A percentile compares a stretch with the other conserved stretches of the same genome.
These are phyloP conservation scores for Oreonectes daqikongensis DNA, from an alignment of 2,797 vertebrate species.

Conservation along the genomic window DNA sequence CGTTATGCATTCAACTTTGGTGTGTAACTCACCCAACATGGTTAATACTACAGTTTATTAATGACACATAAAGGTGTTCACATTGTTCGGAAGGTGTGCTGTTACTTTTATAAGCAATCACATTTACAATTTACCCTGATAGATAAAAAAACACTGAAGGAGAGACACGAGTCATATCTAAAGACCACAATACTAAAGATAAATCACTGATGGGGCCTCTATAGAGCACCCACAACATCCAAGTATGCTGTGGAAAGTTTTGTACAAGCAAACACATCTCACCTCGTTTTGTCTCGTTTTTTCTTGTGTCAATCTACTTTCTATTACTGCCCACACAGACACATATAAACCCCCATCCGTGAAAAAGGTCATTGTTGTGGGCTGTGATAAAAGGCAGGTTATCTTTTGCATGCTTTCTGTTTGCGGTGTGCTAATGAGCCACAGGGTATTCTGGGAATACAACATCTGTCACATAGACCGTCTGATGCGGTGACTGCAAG, in stretches of 20 bases:
- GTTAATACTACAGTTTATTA: no score
- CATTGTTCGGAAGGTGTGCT: no score
- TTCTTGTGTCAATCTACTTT: not conserved
- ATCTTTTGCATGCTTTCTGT: conserved; percentile 45
- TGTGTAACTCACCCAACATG: no score
- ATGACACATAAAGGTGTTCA: no score
- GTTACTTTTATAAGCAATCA: no score
- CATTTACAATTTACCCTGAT: no score
- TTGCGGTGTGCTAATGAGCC: conserved; percentile 53
- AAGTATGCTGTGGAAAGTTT: not conserved
- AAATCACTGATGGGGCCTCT: not conserved
- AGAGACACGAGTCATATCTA: not conserved
- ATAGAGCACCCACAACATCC: not conserved
- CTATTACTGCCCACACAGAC: not conserved
- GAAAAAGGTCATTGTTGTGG: conserved; percentile 57
- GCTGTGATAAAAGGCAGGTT: conserved; percentile 55
- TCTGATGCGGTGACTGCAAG: conserved; percentile 56
- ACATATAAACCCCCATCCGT: not conserved
- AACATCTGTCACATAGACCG: conserved; percentile 61
- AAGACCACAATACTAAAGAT: not conserved
- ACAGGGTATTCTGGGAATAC: conserved; percentile 51
- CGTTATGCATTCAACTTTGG: no score
- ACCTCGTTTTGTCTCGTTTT: not conserved
- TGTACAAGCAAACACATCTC: not conserved
- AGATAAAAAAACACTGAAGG: not conserved